Percentiles rank a stretch among this genome's conserved stretches.
Evolutionary conservation across 2,797 vertebrate genomes (phyloP).

Genomic region (Galaxias olidus): DNA sequence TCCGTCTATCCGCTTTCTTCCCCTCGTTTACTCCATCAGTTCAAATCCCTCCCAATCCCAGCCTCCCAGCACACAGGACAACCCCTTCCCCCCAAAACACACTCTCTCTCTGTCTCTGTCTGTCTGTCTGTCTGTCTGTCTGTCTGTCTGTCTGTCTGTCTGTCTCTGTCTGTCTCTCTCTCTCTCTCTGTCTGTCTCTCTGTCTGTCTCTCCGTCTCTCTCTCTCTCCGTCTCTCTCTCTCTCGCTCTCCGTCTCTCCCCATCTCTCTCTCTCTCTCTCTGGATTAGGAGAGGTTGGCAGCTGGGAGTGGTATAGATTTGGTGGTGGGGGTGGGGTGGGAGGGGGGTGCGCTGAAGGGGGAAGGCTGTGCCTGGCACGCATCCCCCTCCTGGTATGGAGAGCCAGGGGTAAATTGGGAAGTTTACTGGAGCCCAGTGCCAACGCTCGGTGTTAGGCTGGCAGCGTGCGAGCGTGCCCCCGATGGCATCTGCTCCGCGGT

Average conservation of each 20-base stretch:
- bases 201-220: slow-evolving; percentile 26
- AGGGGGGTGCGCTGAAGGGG: slow-evolving; percentile 36
- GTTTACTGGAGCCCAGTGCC: slow-evolving; percentile 55
- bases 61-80: too few relatives aligned
- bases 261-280: slow-evolving; percentile 2
- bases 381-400: slow-evolving; percentile 45
- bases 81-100: background rate
- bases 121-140: too few relatives aligned
- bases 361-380: slow-evolving; percentile 52
- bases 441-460: slow-evolving; percentile 63
- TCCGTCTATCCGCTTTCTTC: too few relatives aligned
- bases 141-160: slow-evolving; percentile 28
- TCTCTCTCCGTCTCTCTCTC: slow-evolving; percentile 4
- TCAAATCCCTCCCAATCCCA: too few relatives aligned
- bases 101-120: too few relatives aligned
- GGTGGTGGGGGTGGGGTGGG: slow-evolving; percentile 2
- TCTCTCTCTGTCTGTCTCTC: slow-evolving; percentile 8
- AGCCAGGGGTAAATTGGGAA: slow-evolving; percentile 58
- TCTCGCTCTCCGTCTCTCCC: background rate
- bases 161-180: slow-evolving; percentile 46
- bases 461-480: slow-evolving; percentile 52
- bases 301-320: slow-evolving; percentile 42
- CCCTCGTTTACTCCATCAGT: too few relatives aligned
- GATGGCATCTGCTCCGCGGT: slow-evolving; percentile 58
- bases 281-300: slow-evolving; percentile 42